Evolutionary conservation across 2,888 invertebrate species (phyloP).

Genomic region (Spatulosminthurus flaviceps): DNA sequence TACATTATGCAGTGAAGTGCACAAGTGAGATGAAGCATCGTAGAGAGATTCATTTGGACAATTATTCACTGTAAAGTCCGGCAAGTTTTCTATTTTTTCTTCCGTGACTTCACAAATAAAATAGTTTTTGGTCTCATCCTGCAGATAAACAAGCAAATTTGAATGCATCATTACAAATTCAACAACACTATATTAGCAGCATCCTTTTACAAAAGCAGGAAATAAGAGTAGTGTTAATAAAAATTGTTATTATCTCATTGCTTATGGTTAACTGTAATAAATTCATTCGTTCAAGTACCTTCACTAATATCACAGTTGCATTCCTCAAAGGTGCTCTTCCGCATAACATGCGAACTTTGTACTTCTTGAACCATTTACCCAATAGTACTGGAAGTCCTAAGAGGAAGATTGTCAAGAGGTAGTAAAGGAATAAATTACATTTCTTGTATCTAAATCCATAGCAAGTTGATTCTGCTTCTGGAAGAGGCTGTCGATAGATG

Average conservation of each 20-base stretch:
- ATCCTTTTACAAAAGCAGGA: too few relatives aligned
- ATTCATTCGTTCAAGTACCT: slow-evolving; percentile 66
- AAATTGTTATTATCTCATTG: too few relatives aligned
- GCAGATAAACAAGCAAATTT: not conserved
- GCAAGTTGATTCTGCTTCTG: slow-evolving; percentile 64
- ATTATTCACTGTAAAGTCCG: slow-evolving; percentile 32
- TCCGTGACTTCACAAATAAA: slow-evolving; percentile 36
- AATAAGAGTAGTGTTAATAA: too few relatives aligned
- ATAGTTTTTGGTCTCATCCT: slow-evolving; percentile 32
- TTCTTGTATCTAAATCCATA: slow-evolving; percentile 70
- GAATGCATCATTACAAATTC: not conserved
- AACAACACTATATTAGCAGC: too few relatives aligned
- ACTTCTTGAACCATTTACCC: slow-evolving; percentile 71
- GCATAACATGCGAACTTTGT: slow-evolving; percentile 70
- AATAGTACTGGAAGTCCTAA: slow-evolving; percentile 72
- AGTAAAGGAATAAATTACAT: slow-evolving; percentile 68
- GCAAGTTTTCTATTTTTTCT: slow-evolving; percentile 28
- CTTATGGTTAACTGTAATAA: too few relatives aligned
- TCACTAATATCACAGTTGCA: slow-evolving; percentile 70
- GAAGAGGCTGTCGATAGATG: slow-evolving; percentile 50
- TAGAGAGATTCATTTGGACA: slow-evolving; percentile 34
- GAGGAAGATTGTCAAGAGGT: slow-evolving; percentile 69
- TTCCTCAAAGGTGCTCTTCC: slow-evolving; percentile 70
- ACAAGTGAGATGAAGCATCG: slow-evolving; percentile 21
- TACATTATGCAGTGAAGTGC: slow-evolving; percentile 28